Conservation (phyloP, 2,797 vertebrate species). For the Eurystomus glaucurus region DNA sequence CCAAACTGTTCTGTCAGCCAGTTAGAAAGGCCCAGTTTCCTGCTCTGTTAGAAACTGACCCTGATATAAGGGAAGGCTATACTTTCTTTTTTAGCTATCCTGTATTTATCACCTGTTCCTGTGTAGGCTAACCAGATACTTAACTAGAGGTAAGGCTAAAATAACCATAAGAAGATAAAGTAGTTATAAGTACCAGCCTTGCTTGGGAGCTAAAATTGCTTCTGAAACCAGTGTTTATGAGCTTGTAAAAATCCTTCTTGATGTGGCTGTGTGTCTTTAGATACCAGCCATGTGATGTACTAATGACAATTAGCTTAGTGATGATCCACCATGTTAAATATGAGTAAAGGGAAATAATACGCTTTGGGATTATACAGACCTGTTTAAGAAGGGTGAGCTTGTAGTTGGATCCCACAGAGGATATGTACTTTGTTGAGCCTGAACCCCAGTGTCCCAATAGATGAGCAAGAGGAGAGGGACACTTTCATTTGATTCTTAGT, state of each 20-base stretch:
- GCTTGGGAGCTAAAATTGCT: neutral
- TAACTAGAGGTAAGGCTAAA: neutral
- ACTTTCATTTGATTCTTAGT: neutral
- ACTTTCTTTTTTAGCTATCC: neutral
- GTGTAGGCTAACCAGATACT: neutral
- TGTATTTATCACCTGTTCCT: neutral
- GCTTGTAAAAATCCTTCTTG: neutral
- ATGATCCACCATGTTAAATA: neutral
- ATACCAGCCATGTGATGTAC: neutral
- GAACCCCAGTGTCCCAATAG: fast-evolving
- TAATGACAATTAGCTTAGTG: neutral
- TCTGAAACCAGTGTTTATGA: neutral
- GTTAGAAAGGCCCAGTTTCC: neutral
- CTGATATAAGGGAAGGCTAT: neutral
- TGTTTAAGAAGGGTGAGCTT: neutral
- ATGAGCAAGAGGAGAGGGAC: neutral
- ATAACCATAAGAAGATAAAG: neutral
- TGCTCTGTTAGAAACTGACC: fast-evolving
- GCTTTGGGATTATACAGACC: neutral
- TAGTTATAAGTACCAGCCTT: neutral
- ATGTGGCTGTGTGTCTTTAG: neutral
- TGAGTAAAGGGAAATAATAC: neutral
- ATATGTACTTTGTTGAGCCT: neutral
- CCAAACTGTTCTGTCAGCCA: neutral
- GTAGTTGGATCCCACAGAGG: neutral